Evolutionary conservation across 1,140 invertebrate genomes (phyloP), one percentile per base, ranked within the genome.

Genomic region (Aphidius gifuensis): DNA sequence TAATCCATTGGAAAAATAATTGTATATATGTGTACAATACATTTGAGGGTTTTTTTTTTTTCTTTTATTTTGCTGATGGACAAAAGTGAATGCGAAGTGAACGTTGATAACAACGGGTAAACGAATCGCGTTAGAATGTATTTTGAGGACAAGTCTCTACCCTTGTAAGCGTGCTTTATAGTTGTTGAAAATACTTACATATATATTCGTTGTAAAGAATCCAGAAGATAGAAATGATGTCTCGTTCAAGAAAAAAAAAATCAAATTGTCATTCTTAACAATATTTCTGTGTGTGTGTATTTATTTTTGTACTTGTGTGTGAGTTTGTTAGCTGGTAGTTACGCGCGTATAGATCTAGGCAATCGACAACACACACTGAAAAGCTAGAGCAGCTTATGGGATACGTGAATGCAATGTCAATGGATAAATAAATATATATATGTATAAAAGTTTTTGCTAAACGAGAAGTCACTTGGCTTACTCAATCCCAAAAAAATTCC

Each of bases 391-490:
- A 55, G 53, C 53, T 55, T 55, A 55, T 55, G 53, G 53, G 53
- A 55, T 55, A 55, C 53, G 53, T 55, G 53, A 39, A 55, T 55
- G 53, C n/a, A 55, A 55, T 55, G 43, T 40, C 53, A 42, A 55
- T 55, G 11, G 53, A n/a, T 16, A 55, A 16, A 16, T 16, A 16
- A 16, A 16, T 16, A 16, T 16, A 16, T 16, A 16, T 42, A 55
- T 55, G 42, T 23, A 39, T 23, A 53, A 39, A 39, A 32, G 50
- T 53, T 53, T 23, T 32, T 32, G 32, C n/a, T 9, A 53, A 53
- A 53, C 50, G 50, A 53, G 32, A 53, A 53, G 50, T 53, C 50
- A 53, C 50, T 53, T 53, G 38, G 40, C 32, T 53, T 53, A 39
- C 50, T 53, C 50, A 53, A 23, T 11, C 9, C 50, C 50, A 39